phyloP scores from a whole-genome alignment of 2,113 vertebrate species.

The Chelonoidis abingdonii region DNA sequence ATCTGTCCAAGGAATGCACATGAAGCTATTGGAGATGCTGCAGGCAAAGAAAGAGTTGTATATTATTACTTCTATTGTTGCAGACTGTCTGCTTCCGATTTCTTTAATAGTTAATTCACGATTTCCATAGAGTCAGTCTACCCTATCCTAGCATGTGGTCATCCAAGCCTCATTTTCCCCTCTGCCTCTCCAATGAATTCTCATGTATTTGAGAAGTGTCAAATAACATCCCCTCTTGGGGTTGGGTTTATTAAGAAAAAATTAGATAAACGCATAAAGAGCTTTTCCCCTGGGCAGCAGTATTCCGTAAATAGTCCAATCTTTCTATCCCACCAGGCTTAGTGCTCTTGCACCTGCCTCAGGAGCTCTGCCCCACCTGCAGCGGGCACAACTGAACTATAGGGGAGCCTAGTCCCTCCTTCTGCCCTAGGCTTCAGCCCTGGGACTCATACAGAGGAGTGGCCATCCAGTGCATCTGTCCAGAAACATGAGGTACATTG shows the following conservation, averaged over 20 bases:
- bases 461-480: accelerated
- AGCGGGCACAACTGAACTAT: not conserved
- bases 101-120: not conserved
- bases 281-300: not conserved
- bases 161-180: conserved; percentile 23
- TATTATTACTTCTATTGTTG: conserved; percentile 45
- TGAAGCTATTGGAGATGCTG: not conserved
- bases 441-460: not conserved
- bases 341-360: not conserved
- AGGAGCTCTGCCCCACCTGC: not conserved
- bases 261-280: not conserved
- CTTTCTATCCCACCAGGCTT: not conserved
- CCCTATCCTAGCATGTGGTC: not conserved
- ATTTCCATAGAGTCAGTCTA: not conserved
- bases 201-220: not conserved
- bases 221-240: conserved; percentile 4
- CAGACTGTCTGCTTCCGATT: not conserved
- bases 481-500: not conserved
- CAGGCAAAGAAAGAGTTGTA: not conserved
- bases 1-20: conserved; percentile 43
- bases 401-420: not conserved
- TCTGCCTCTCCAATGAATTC: conserved; percentile 17
- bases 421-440: too few relatives aligned
- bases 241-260: conserved; percentile 29
- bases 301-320: not conserved